A percentile compares a stretch with the other conserved stretches of the same genome.
Evolutionary conservation across 2,888 invertebrate genomes (phyloP).

Genomic region (Nemurella pictetii): DNA sequence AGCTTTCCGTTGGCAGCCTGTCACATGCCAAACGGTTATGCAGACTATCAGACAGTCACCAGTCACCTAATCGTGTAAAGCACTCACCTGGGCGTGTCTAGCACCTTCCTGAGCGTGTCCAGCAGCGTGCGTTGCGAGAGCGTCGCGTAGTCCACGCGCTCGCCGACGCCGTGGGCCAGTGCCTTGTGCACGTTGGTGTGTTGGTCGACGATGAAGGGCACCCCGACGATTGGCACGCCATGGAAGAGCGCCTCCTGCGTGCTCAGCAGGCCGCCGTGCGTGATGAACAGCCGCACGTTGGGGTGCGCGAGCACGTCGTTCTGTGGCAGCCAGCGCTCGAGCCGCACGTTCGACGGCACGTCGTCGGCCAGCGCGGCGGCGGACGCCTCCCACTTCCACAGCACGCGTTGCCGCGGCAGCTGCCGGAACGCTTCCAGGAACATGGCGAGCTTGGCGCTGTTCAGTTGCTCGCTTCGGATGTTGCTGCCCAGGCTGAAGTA

Average conservation of each 20-base stretch:
- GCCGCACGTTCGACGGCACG: conserved; percentile 47
- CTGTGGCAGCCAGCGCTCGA: conserved; percentile 55
- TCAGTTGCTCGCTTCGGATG: conserved; percentile 43
- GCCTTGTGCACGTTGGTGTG: conserved; percentile 48
- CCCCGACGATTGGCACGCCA: conserved; percentile 57
- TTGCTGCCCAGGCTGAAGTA: conserved; percentile 50
- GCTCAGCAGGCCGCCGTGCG: conserved; percentile 57
- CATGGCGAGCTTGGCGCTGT: conserved; percentile 39
- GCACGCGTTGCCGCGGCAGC: conserved; percentile 48
- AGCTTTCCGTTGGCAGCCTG: too few relatives aligned
- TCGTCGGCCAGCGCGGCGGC: conserved; percentile 32
- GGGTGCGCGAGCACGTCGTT: conserved; percentile 53
- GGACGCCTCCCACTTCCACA: conserved; percentile 51
- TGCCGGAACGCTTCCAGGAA: conserved; percentile 47
- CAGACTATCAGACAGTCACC: too few relatives aligned
- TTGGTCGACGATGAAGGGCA: conserved; percentile 60
- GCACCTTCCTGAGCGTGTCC: conserved; percentile 45
- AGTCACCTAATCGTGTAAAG: too few relatives aligned
- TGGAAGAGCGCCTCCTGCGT: conserved; percentile 56
- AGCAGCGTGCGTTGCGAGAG: conserved; percentile 45
- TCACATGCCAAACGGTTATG: too few relatives aligned
- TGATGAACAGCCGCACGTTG: conserved; percentile 55
- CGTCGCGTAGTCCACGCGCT: conserved; percentile 45
- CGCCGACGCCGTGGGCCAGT: conserved; percentile 48
- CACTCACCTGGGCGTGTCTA: conserved; percentile 46